These are phyloP conservation scores for Psephotus haematonotus DNA, from an alignment of 2,113 vertebrate genomes.

Conservation along the genomic window DNA sequence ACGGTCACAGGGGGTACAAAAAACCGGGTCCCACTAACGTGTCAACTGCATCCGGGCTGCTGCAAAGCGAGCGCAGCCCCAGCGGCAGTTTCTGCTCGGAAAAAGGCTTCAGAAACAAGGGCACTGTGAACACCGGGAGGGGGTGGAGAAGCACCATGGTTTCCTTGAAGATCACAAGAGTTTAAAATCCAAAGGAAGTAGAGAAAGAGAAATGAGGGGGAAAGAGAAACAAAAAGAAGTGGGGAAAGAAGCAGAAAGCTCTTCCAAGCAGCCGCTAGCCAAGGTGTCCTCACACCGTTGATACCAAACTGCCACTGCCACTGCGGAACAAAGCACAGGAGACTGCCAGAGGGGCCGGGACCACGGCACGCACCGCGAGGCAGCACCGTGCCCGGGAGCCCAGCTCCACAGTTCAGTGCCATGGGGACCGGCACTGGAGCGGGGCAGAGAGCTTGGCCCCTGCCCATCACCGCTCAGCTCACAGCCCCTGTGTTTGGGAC, in stretches of 20 bases:
- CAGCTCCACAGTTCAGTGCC: background rate
- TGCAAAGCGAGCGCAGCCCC: conserved; percentile 12
- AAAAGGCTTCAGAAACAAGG: conserved; percentile 64
- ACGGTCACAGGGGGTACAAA: conserved; percentile 46
- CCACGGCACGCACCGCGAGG: background rate
- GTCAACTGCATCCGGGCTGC: background rate
- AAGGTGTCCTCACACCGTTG: conserved; percentile 94
- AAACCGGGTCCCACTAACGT: conserved; percentile 21
- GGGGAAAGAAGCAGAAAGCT: conserved; percentile 59
- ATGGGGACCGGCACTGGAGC: rapidly evolving
- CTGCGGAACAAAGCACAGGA: conserved; percentile 89
- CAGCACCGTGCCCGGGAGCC: background rate
- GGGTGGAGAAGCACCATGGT: conserved; percentile 76
- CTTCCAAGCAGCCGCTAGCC: conserved; percentile 71
- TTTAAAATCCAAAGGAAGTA: conserved; percentile 67
- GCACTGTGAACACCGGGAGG: conserved; percentile 52
- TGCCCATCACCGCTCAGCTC: background rate
- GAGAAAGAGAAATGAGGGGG: conserved; percentile 43
- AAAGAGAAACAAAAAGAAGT: background rate
- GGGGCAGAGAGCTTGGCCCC: background rate
- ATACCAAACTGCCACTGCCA: conserved; percentile 95
- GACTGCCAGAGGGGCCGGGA: conserved; percentile 72
- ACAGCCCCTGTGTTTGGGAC: background rate
- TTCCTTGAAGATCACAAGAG: conserved; percentile 73
- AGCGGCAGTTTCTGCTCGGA: conserved; percentile 53